Evolutionary conservation across 2,888 invertebrate genomes (phyloP), one percentile per base, ranked within the genome.

Genomic region (Erpobdella octoculata): DNA sequence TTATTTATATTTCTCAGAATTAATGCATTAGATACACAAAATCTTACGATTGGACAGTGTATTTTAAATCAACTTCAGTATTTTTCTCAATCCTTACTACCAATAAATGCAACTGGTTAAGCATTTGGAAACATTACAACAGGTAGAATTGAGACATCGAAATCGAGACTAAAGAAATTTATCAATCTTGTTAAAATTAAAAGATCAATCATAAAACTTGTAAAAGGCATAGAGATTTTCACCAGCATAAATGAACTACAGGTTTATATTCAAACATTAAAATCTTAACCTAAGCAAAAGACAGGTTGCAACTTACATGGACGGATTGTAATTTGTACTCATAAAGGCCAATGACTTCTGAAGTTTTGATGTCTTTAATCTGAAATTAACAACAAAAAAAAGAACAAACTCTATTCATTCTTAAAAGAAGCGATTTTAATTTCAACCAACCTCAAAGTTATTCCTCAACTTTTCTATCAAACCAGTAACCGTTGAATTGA

Each of bases 361-460:
- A 31, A 33, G 62, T 62, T 21, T 62, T 62, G 1, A 62, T n/a
- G 62, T 62, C 62, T 33, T 31, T 62, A 35, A 62, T 33, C 62
- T 62, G 62, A 35, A 62, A 62, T 12, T 1, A 31, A 62, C 33
- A 25, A 28, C 18, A n/a, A 8, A 62, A 8, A 8, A 35, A 35
- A 35, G 33, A 12, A 15, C 12, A 25, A 12, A 21, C 9, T 58
- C 21, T 15, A 21, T 8, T 58, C 21, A 58, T 58, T 25, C 9
- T 33, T 33, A 62, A 9, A 28, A 21, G 31, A 31, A 62, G 33
- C 3, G 31, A 33, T 62, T 18, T 4, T 62, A n/a, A 35, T 62
- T 28, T 62, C 62, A 62, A n/a, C 62, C 28, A n/a, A 33, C 62
- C n/a, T 62, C 35, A 33, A 28, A 21, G 28, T 53, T 53, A 15